Base-by-base conservation (phyloP, 2,888 invertebrate species). In the Napeogenes inachia region DNA sequence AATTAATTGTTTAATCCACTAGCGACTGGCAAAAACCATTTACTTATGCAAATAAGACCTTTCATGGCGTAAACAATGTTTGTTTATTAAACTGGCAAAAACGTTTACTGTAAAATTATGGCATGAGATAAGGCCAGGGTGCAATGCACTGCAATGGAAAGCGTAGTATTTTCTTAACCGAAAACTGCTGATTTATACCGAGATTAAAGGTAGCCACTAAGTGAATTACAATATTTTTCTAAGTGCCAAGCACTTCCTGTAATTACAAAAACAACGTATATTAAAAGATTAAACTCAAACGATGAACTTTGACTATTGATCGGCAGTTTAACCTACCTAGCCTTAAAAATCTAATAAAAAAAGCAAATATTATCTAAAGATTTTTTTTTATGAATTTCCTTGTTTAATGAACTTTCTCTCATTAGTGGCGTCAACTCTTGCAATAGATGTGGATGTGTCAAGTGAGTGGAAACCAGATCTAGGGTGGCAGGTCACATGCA, bases 1-100 rank as follows among this genome's bases (percentile, higher is more conserved):
- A 85, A 85, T 84, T 81, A 85, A 84, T 81, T 81, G 77, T 80
- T 81, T 79, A 79, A 84, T 83, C 79, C 78, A 79, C 78, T 75
- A 72, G 66, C 68, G 66, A 42, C 42, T 67, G 73, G 69, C 71
- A 70, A 72, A 69, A 70, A 66, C 73, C 69, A 69, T 73, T 73
- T 71, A 71, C 70, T 73, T 73, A 71, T 67, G 69, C 71, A 74
- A 73, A 73, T 72, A 73, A 69, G 69, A 59, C 63, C 63, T 62
- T 62, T 62, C 62, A 57, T 63, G 57, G 55, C 61, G 57, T 64
- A 57, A 62, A 65, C 60, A 65, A 63, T 42, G 45, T 60, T 57
- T 60, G 58, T 67, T 67, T 64, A 60, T 62, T 64, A 58, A 47
- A 60, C 53, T 64, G 33, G 62, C 56, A 55, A 54, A 60, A 60